Base-by-base conservation (phyloP, 2,888 invertebrate species). In the Microdon myrmicae region DNA sequence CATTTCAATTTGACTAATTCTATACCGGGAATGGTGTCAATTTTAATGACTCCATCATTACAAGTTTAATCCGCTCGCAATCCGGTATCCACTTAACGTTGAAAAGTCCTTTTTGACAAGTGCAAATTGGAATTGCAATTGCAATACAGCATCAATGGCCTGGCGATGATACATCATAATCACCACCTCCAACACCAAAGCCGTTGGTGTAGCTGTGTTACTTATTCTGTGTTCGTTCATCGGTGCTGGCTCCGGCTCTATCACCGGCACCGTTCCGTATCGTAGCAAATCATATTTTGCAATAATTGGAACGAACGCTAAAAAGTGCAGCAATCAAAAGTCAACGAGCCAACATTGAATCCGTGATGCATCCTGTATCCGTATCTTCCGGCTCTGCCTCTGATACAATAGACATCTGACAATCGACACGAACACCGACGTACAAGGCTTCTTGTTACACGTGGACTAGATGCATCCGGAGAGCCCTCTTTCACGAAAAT, bases 241-340 rank as follows among this genome's bases (percentile, higher is more conserved):
- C 61, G n/a, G n/a, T n/a, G n/a, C n/a, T n/a, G n/a, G n/a, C n/a
- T n/a, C n/a, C n/a, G n/a, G n/a, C n/a, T n/a, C n/a, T n/a, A n/a
- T n/a, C n/a, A n/a, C n/a, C n/a, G n/a, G n/a, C n/a, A 64, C 45
- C 51, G 56, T 64, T 51, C 49, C 56, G 51, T 55, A 51, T 64
- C 56, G 56, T 45, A 64, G 49, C 56, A 64, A 64, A 64, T 64
- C 56, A 64, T 64, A 64, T 64, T n/a, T 64, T 64, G 49, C 56
- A 64, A 64, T 64, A 64, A 64, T 64, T 64, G 61, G 56, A 64
- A 55, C 49, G 60, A 56, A 56, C 45, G 45, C 56, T 56, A 56
- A 56, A 64, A 64, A 64, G 61, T 64, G 61, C 61, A 64, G 61
- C 56, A 64, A 64, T 56, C 61, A 64, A 64, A 64, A 64, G 56